phyloP scores from a whole-genome alignment of 2,888 invertebrate species.

The Idaea straminata region DNA sequence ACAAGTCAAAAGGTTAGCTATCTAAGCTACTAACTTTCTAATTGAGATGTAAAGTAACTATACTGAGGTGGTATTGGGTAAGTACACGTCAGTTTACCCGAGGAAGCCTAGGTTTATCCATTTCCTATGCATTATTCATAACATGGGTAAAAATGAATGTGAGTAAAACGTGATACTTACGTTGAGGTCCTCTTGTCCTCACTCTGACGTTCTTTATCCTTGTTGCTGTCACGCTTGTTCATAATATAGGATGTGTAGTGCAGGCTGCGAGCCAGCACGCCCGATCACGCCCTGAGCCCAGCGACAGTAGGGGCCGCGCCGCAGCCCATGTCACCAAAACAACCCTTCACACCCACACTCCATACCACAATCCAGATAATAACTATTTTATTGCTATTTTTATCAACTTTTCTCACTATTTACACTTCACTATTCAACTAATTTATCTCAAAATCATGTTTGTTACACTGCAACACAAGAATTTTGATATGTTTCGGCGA shows the following conservation, averaged over 20 bases:
- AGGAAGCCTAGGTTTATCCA: no score
- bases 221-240: conserved; percentile 76
- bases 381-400: conserved; percentile 55
- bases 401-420: conserved; percentile 56
- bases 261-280: conserved; percentile 72
- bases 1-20: no score
- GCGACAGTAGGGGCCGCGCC: conserved; percentile 59
- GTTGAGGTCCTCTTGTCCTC: conserved; percentile 77
- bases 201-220: conserved; percentile 78
- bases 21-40: no score
- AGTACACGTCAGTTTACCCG: no score
- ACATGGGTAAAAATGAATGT: conserved; percentile 4
- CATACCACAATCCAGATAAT: conserved; percentile 59
- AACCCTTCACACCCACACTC: conserved; percentile 54
- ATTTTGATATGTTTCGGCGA: conserved; percentile 70
- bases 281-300: conserved; percentile 72
- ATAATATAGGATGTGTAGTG: conserved; percentile 72
- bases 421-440: conserved; percentile 65
- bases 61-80: no score
- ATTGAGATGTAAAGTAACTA: no score
- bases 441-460: conserved; percentile 80
- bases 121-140: no score
- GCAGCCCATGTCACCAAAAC: conserved; percentile 76
- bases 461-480: conserved; percentile 65
- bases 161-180: conserved; percentile 46